Evolutionary conservation across 2,797 vertebrate species (phyloP), one percentile per base, ranked within the genome.

Genomic region (Accipiter fasciatus): DNA sequence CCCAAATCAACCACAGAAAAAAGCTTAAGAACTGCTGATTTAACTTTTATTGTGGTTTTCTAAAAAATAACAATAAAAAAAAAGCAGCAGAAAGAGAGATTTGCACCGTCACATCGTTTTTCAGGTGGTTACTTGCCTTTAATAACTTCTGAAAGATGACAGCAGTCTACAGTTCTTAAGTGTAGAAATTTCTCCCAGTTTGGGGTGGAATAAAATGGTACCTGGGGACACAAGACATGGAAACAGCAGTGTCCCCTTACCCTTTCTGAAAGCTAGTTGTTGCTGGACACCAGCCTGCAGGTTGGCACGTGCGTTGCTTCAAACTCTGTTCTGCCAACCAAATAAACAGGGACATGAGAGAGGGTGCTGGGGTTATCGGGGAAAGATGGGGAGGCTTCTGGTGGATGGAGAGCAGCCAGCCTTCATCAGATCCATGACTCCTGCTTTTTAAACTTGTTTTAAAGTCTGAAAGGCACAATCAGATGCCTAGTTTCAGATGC

Each of bases 21-120:
- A 73, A 59, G 24, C 37, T 80, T 52, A 85, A 89, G 79, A 95
- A 70, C 29, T 91, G 84, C 84, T 94, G 86, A 91, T 84, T 72
- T 89, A 76, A 70, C 20, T 80, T 69, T 10, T 37, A 89, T 72
- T 46, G 52, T 91, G 84, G 37, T 89, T 92, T 92, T 47, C 37
- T 78, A 29, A 40, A 89, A 77, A 77, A 50, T 1, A 79, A 37
- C 9, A 37, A 61, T 22, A 49, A 82, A 69, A 75, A 75, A 73
- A 50, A 93, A 28, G 10, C 25, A 11, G 11, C 15, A 85, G 28
- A 72, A 58, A 50, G n/a, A 83, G 39, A 79, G 33, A 29, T 92
- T 70, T 96, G 47, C 59, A 70, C 0, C 2, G 44, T 87, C 44
- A 28, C 24, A 54, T 71, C 0, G 3, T 77, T 94, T 86, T 89